These are phyloP conservation scores for Pogonocherus hispidulus DNA, from an alignment of 2,888 invertebrate species.

Conservation along the genomic window DNA sequence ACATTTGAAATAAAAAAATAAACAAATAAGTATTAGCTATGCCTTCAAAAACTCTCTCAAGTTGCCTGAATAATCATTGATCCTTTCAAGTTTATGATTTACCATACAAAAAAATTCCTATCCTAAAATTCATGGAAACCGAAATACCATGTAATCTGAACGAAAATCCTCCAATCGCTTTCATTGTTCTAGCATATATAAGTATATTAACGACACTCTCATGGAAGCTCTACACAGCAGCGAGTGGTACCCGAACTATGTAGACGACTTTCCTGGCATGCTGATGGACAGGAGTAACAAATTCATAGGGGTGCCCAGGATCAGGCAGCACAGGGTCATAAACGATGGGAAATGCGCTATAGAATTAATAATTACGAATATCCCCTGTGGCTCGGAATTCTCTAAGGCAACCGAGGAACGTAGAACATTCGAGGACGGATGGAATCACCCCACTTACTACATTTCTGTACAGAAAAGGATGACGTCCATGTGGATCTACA, in stretches of 20 bases:
- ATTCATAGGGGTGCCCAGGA: constrained; percentile 51
- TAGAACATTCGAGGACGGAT: constrained; percentile 40
- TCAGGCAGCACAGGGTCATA: constrained; percentile 48
- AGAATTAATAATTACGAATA: constrained; percentile 14
- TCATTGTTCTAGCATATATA: constrained; percentile 46
- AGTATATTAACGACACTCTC: constrained; percentile 44
- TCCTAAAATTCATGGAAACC: no score
- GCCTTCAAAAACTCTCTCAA: no score
- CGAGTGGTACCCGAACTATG: constrained; percentile 52
- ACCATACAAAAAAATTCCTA: no score
- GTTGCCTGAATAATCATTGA: no score
- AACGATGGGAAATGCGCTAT: neutral
- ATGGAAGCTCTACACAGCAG: constrained; percentile 49
- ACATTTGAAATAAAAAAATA: no score
- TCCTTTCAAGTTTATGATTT: no score
- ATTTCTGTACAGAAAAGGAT: constrained; percentile 31
- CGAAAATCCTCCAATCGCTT: no score
- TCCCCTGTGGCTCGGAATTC: constrained; percentile 47
- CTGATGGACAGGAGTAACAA: constrained; percentile 53
- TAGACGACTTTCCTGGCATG: constrained; percentile 48
- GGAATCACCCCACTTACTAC: constrained; percentile 4
- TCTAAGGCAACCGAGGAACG: constrained; percentile 17
- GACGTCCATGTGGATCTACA: constrained; percentile 44
- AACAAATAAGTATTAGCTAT: no score
- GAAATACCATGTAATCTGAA: no score